A percentile compares a stretch with the other conserved stretches of the same genome.
phyloP scores from a whole-genome alignment of 2,888 invertebrate species.

The Spilosoma lubricipeda region DNA sequence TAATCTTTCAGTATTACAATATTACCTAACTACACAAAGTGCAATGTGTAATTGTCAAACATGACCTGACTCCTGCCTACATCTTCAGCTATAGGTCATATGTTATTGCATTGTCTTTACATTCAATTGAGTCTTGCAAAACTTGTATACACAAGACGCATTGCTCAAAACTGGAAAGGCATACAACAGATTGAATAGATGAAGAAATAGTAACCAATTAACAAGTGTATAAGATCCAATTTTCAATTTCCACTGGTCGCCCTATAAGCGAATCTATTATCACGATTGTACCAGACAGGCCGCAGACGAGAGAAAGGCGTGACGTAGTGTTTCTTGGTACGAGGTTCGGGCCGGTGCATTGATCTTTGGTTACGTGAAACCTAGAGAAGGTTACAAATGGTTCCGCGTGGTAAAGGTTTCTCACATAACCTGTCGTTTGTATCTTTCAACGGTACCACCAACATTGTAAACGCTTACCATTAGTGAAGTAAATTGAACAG shows the following conservation, averaged over 20 bases:
- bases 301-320: conserved; percentile 80
- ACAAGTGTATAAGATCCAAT: conserved; percentile 11
- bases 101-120: conserved; percentile 1
- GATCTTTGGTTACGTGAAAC: conserved; percentile 62
- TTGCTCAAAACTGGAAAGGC: background rate
- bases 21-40: background rate
- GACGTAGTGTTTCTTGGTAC: conserved; percentile 51
- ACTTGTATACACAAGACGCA: background rate
- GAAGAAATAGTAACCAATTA: conserved; percentile 20
- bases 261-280: conserved; percentile 27
- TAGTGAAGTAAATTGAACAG: background rate
- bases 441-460: background rate
- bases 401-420: conserved; percentile 14
- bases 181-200: background rate
- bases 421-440: background rate
- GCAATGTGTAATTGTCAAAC: conserved; percentile 1
- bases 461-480: background rate
- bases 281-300: conserved; percentile 64
- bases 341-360: conserved; percentile 44
- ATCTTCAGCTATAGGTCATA: background rate
- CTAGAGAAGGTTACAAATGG: conserved; percentile 30
- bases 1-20: background rate
- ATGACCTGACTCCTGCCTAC: background rate
- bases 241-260: conserved; percentile 19
- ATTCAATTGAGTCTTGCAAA: background rate